These are phyloP conservation scores for Acanthaster planci DNA, from an alignment of 35 echinoderm and acorn worm species.

Conservation along the genomic window DNA sequence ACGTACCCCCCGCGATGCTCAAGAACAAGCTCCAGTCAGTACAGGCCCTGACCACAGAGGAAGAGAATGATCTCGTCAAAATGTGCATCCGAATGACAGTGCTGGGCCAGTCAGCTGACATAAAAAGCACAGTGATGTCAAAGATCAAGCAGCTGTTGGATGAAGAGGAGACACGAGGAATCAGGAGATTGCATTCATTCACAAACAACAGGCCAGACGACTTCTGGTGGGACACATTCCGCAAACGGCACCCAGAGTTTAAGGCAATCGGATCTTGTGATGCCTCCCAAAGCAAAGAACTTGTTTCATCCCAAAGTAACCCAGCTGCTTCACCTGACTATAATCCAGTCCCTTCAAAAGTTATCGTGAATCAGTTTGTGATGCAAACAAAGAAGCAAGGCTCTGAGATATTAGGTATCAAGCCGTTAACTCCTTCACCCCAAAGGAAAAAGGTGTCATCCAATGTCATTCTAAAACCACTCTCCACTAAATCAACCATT, in stretches of 20 bases:
- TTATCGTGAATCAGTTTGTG: too few species aligned
- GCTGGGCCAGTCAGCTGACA: background rate
- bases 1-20: background rate
- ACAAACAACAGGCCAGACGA: background rate
- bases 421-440: too few species aligned
- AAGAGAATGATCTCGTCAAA: conserved; percentile 7
- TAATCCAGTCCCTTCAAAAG: too few species aligned
- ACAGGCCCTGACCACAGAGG: background rate
- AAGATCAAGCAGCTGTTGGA: background rate
- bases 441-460: too few species aligned
- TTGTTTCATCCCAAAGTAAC: too few species aligned
- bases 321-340: too few species aligned
- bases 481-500: too few species aligned
- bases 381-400: too few species aligned
- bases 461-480: too few species aligned
- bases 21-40: background rate
- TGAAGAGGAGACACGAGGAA: background rate
- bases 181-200: background rate
- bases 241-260: conserved; percentile 10
- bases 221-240: background rate
- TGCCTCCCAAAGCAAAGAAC: background rate
- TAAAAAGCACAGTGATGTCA: background rate
- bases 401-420: too few species aligned
- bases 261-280: background rate
- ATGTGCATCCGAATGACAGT: background rate